Evolutionary conservation across 2,888 invertebrate species (phyloP).

Genomic region (Ophion obscuratus): DNA sequence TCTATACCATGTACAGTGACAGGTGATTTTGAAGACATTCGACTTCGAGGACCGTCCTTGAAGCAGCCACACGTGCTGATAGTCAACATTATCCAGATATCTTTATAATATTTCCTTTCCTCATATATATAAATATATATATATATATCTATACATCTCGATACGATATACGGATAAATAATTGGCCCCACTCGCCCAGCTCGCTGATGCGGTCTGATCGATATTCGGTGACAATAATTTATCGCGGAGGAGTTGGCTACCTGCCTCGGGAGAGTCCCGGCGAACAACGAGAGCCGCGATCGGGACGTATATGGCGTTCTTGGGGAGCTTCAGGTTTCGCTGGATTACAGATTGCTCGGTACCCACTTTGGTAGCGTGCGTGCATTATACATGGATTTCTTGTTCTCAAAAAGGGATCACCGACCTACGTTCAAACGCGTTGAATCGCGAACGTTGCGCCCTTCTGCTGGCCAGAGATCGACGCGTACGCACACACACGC

Average conservation of each 20-base stretch:
- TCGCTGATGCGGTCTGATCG: constrained; percentile 54
- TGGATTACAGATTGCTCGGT: constrained; percentile 63
- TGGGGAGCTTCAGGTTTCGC: constrained; percentile 65
- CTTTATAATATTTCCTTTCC: no score
- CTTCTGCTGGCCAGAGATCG: neutral
- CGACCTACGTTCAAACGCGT: neutral
- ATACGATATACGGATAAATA: constrained; percentile 60
- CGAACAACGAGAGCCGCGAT: constrained; percentile 34
- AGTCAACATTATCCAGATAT: no score
- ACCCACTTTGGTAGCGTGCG: neutral
- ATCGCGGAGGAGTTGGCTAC: constrained; percentile 42
- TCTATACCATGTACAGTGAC: no score
- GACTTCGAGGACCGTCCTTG: no score
- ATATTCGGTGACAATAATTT: constrained; percentile 67
- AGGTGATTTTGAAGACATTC: no score
- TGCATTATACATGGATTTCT: constrained; percentile 4
- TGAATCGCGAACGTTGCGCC: constrained; percentile 1
- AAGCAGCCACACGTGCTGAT: no score
- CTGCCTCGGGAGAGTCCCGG: constrained; percentile 6
- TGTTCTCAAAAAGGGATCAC: neutral
- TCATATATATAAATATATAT: no score
- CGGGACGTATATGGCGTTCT: constrained; percentile 65
- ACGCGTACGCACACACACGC: neutral
- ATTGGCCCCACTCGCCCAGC: constrained; percentile 56
- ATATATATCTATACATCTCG: neutral